Evolutionary conservation across 2,113 vertebrate genomes (phyloP), one percentile per base, ranked within the genome.

Genomic region (Elanoides forficatus): DNA sequence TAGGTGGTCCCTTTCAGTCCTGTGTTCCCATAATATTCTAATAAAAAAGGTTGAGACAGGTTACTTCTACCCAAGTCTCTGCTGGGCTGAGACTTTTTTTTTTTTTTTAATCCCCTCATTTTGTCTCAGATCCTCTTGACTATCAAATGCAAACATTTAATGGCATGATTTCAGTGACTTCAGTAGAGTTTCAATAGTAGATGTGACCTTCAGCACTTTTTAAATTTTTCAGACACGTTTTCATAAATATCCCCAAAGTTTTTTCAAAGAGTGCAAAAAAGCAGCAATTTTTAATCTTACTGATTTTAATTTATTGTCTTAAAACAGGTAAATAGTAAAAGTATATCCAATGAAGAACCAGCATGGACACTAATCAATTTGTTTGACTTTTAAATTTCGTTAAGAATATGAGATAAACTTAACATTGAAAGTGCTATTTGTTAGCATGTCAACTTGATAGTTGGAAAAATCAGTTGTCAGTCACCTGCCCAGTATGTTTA

Each of bases 191-290:
- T 68, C 38, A 38, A 9, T 4, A 58, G 20, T 26, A 67, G n/a
- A n/a, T 71, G 20, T 68, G 60, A 40, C 56, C 16, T 71, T 79
- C 52, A 67, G 9, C 56, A 79, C 5, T 68, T 76, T 10, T 42
- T 2, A 26, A 29, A 27, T 9, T 75, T 80, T 83, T 91, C 25
- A n/a, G 53, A 60, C 1, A 2, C 6, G 4, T 45, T 93, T 83
- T 74, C 26, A 38, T 66, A 47, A 27, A 34, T 75, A 75, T 47
- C 6, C 10, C 11, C 1, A 1, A 27, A 11, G 0, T 7, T n/a
- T 82, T 86, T 80, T 70, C 9, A 38, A 60, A 86, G 11, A 47
- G 1, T 59, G 34, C 8, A 81, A 68, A 79, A 78, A 42, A 56
- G 2, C 36, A 73, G 22, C 9, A 25, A 5, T 23, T 93, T 79